Percentiles rank a stretch among this genome's conserved stretches.
These are phyloP conservation scores for Engraulis encrasicolus DNA, from an alignment of 2,113 vertebrate genomes.

Conservation along the genomic window DNA sequence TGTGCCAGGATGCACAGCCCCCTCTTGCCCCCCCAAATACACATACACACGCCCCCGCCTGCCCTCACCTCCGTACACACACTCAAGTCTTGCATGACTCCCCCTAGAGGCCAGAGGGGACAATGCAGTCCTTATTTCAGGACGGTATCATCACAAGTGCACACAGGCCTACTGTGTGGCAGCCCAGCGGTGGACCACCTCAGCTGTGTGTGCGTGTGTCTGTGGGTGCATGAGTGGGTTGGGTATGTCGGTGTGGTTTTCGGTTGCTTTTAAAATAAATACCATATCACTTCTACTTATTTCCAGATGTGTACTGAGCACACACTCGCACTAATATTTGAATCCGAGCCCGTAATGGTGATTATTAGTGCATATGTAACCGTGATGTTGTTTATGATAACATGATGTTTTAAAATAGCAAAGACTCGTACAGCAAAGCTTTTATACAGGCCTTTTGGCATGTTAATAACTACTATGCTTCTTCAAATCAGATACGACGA, in stretches of 20 bases:
- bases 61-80: slow-evolving; percentile 17
- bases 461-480: not conserved
- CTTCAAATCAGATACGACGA: not conserved
- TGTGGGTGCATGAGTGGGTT: not conserved
- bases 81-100: not conserved
- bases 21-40: not conserved
- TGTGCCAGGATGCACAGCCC: slow-evolving; percentile 21
- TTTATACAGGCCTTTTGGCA: not conserved
- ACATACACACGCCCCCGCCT: slow-evolving; percentile 21
- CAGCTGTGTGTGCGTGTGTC: not conserved
- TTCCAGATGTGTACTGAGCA: not conserved
- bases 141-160: not conserved
- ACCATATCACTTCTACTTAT: not conserved
- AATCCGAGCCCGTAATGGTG: not conserved
- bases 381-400: not conserved
- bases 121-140: slow-evolving; percentile 6
- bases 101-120: not conserved
- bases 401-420: not conserved
- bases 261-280: slow-evolving; percentile 14
- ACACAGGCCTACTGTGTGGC: not conserved
- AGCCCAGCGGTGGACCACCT: not conserved
- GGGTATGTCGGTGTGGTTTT: not conserved
- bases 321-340: not conserved
- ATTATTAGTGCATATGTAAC: not conserved
- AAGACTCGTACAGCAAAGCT: not conserved